Percentiles rank a stretch among this genome's conserved stretches.
Conservation (phyloP, 2,797 vertebrate genomes). For the Acipenser oxyrinchus region DNA sequence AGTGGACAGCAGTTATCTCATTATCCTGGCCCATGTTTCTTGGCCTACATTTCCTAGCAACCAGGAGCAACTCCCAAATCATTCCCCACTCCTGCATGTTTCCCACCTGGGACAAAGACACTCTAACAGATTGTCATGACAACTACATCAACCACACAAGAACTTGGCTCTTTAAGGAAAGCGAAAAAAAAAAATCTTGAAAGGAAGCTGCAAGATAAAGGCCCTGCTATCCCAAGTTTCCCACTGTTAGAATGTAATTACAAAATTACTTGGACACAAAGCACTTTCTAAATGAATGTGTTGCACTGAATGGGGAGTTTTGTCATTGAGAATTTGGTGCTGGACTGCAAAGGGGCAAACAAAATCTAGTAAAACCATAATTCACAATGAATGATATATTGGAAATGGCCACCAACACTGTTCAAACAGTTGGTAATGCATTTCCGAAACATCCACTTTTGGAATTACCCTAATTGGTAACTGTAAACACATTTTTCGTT, state of each 20-base stretch:
- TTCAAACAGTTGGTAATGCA: background rate
- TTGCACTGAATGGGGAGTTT: constrained; percentile 9
- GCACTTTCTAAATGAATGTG: constrained; percentile 38
- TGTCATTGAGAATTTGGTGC: constrained; percentile 5
- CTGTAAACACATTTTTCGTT: background rate
- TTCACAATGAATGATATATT: constrained; percentile 7
- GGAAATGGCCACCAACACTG: constrained; percentile 16
- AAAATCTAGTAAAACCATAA: constrained; percentile 12
- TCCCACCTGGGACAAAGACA: constrained; percentile 75
- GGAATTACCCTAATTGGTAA: background rate
- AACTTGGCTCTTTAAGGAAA: constrained; percentile 49
- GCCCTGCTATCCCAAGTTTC: constrained; percentile 43
- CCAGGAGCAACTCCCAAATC: constrained; percentile 58
- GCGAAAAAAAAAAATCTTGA: constrained; percentile 51
- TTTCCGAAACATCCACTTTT: background rate
- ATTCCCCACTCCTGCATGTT: constrained; percentile 55
- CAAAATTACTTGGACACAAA: constrained; percentile 47
- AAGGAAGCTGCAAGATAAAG: constrained; percentile 53
- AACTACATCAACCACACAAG: constrained; percentile 53
- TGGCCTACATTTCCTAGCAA: constrained; percentile 62
- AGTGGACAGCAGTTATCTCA: constrained; percentile 35
- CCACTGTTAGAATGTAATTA: constrained; percentile 57
- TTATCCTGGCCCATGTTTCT: constrained; percentile 40
- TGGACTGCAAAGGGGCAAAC: constrained; percentile 3
- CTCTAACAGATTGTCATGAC: constrained; percentile 50